Base-by-base conservation (phyloP, 2,888 invertebrate genomes). In the Acrobasis consociella region DNA sequence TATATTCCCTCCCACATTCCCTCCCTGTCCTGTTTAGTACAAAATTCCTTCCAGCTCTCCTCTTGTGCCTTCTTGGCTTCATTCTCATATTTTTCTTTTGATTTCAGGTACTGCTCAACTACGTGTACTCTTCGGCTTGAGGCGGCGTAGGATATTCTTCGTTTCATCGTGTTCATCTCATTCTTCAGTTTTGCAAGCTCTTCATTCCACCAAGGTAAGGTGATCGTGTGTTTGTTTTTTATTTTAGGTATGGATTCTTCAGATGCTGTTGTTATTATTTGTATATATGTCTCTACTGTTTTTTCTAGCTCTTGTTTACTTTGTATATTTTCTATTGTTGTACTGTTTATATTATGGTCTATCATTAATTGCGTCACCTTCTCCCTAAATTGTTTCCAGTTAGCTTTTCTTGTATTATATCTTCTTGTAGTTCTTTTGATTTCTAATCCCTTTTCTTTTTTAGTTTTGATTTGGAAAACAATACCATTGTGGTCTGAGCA, bases 401-500 rank as follows among this genome's bases (percentile, higher is more conserved):
- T 65, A 1, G 68, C 71, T 63, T 71, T 73, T 49, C 55, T 70
- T 2, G 62, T 70, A 8, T 68, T 69, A 11, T 59, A 73, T 9
- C 16, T 49, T 50, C 71, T 63, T 0, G 73, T 72, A 0, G 67
- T 65, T 0, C 68, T 55, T 0, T 31, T 9, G 0, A 70, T 62
- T 1, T 17, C n/a, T 0, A 55, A 52, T 0, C 62, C 65, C 49
- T 62, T 37, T 9, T 50, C 5, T 51, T 60, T 71, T 13, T n/a
- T 0, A 3, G 68, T 0, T 0, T 49, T 65, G 0, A 76, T 49
- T 8, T 64, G 60, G 9, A 75, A 74, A 0, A 39, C 15, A 0
- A 78, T 72, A 0, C 62, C 65, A 22, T 71, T 71, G 60, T 71
- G 73, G 64, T 73, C 71, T 1, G 69, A 68, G 52, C 60, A 62